Evolutionary conservation across 2,888 invertebrate species (phyloP).

Genomic region (Tetragonisca angustula): DNA sequence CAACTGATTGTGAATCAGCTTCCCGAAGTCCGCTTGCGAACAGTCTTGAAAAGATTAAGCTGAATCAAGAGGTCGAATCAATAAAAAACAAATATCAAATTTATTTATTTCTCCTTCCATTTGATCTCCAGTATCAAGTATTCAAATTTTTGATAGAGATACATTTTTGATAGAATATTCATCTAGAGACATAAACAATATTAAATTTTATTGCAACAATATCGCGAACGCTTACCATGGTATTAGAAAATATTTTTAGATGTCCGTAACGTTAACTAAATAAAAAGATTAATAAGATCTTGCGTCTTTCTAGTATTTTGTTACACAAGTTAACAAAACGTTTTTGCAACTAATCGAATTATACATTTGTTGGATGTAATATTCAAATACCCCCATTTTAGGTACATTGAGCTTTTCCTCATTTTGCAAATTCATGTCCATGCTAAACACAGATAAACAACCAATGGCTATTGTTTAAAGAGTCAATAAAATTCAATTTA

Average conservation of each 20-base stretch:
- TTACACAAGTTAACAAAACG: constrained; percentile 1
- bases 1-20: constrained; percentile 52
- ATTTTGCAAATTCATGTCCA: constrained; percentile 52
- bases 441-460: background rate
- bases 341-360: constrained; percentile 38
- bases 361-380: background rate
- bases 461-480: constrained; percentile 10
- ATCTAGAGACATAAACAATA: background rate
- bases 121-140: background rate
- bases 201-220: background rate
- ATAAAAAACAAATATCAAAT: background rate
- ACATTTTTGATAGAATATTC: background rate
- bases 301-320: background rate
- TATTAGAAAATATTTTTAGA: background rate
- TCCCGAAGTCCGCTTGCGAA: constrained; percentile 37
- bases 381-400: constrained; percentile 17
- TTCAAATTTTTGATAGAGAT: background rate
- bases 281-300: background rate
- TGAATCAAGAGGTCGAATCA: constrained; percentile 20
- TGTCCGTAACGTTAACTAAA: background rate
- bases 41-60: constrained; percentile 41
- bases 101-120: background rate
- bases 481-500: constrained; percentile 16
- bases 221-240: constrained; percentile 21
- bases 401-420: constrained; percentile 33